These are phyloP conservation scores for Dipodomys stephensi DNA, from an alignment of 2,113 vertebrate species.

Conservation along the genomic window DNA sequence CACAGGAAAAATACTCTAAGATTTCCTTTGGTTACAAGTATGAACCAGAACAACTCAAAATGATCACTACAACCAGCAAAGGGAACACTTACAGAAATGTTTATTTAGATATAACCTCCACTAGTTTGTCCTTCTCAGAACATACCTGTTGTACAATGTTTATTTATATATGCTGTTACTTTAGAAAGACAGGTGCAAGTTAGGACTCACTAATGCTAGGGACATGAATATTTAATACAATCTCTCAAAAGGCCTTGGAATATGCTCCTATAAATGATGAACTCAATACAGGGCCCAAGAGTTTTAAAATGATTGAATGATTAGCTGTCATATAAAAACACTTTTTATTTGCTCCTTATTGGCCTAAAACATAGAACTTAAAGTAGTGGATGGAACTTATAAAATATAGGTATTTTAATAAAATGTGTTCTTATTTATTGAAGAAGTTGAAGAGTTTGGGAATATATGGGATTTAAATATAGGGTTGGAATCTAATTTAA, in stretches of 20 bases:
- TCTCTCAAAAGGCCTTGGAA: not conserved
- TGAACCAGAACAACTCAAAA: constrained; percentile 12
- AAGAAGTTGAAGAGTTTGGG: constrained; percentile 5
- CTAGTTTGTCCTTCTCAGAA: not conserved
- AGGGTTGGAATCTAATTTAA: not conserved
- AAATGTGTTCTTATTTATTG: not conserved
- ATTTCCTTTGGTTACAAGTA: constrained; percentile 12
- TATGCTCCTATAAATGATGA: not conserved
- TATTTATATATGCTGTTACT: not conserved
- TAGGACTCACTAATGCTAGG: not conserved
- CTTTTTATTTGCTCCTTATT: not conserved
- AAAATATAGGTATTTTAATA: not conserved
- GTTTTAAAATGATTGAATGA: constrained; percentile 4
- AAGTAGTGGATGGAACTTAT: not conserved
- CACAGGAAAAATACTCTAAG: not conserved
- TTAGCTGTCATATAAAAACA: not conserved
- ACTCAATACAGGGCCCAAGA: not conserved
- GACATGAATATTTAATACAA: not conserved
- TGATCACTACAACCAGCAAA: not conserved
- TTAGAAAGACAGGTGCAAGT: not conserved
- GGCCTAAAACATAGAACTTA: constrained; percentile 19
- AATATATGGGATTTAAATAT: not conserved
- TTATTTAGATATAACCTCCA: not conserved
- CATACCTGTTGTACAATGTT: not conserved
- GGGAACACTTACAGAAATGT: constrained; percentile 4